Base-by-base conservation (phyloP, 2,113 vertebrate genomes). In the Salvator merianae region DNA sequence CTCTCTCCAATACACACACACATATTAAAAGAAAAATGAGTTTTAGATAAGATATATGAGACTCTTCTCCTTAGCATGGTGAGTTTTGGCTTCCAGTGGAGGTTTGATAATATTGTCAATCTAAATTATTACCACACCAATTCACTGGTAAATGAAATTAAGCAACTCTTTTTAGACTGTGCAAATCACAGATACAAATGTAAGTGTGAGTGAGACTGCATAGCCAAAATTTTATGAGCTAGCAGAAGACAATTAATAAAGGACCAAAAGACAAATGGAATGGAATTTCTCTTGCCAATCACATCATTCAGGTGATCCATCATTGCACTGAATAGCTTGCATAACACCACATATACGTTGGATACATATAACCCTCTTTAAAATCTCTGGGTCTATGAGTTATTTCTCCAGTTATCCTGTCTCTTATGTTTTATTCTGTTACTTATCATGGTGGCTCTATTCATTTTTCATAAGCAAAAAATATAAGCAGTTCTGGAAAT, bases 131-230 rank as follows among this genome's bases (percentile, higher is more conserved):
- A 77, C 82, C 87, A 62, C 81, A 80, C 83, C 88, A 86, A 36
- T n/a, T 0, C 1, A 79, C 53, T 69, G 55, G 88, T 74, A 1
- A 87, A 91, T 83, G 76, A 84, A 89, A 93, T 91, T 68, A 86
- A 91, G 70, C 68, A 78, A 75, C 50, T 92, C 5, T 91, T 85
- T 91, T 93, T 90, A 86, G 87, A n/a, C 83, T 84, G 86, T 74
- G 84, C 16, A 63, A n/a, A 88, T 30, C 83, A 92, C 83, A 93
- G 83, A 90, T 86, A 88, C 75, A 90, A 81, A 82, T 87, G 90
- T 40, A 47, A 68, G 87, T 40, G 77, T 86, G 80, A 0, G 1
- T 32, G 12, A 82, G 70, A 55, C 43, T 82, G 32, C 77, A 80
- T 91, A 91, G 91, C 89, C 78, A 0, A 63, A 88, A 72, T 74